phyloP scores from a whole-genome alignment of 2,113 vertebrate species.

The Saguinus midas region DNA sequence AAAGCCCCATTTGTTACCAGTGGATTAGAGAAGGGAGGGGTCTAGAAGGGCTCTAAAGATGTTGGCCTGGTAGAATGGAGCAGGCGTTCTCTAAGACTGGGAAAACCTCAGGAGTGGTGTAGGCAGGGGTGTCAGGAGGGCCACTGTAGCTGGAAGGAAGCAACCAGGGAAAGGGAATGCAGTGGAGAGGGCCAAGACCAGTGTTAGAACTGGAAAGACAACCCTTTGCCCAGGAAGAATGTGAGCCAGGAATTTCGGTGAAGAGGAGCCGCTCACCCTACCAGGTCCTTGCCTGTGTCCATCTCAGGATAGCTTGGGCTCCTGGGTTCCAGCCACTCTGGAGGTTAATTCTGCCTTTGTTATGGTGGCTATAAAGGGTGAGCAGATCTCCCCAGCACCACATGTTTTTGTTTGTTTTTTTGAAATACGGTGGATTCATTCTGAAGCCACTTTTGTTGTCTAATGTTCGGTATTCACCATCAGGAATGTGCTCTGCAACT shows the following conservation, averaged over 20 bases:
- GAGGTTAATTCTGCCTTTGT: background rate
- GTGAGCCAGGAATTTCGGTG: background rate
- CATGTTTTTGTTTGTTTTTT: background rate
- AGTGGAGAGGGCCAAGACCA: background rate
- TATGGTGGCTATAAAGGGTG: background rate
- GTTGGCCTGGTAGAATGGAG: background rate
- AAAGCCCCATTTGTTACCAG: background rate
- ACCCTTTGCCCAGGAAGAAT: background rate
- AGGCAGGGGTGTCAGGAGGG: background rate
- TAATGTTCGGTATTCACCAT: background rate
- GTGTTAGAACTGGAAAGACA: background rate
- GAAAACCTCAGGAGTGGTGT: background rate
- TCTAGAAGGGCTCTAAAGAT: background rate
- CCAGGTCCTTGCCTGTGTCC: background rate
- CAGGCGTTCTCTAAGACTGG: background rate
- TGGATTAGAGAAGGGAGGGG: background rate
- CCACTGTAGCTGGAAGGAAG: background rate
- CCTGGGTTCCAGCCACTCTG: background rate
- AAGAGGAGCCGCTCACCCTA: accelerated
- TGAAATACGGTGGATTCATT: background rate
- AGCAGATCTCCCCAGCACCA: background rate
- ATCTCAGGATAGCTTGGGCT: background rate
- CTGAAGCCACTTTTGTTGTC: background rate
- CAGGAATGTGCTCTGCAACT: background rate
- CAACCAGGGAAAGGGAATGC: background rate